These are phyloP conservation scores for Sinosuthora webbiana DNA, from an alignment of 2,113 vertebrate species.

Conservation along the genomic window DNA sequence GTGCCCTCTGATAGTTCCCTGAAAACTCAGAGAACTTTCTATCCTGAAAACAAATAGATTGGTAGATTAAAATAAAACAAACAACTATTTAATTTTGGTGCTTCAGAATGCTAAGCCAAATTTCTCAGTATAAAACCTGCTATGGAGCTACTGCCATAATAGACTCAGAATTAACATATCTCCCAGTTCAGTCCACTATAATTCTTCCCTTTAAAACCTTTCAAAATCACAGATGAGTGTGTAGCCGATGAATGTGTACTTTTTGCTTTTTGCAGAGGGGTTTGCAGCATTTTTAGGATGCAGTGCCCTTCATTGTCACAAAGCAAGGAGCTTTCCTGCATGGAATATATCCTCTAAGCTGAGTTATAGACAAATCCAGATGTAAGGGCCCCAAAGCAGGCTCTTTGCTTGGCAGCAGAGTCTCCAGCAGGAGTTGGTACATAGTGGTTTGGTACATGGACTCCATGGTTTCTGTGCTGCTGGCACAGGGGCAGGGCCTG, in stretches of 20 bases:
- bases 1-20: neutral
- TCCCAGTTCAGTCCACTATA: neutral
- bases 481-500: neutral
- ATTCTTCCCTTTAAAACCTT: neutral
- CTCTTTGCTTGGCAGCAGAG: neutral
- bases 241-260: neutral
- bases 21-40: neutral
- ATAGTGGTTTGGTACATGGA: rapidly evolving
- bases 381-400: neutral
- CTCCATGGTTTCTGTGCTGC: neutral
- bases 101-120: neutral
- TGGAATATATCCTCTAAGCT: neutral
- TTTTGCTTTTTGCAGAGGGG: neutral
- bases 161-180: neutral
- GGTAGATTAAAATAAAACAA: neutral
- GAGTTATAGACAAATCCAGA: neutral
- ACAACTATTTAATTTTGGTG: neutral
- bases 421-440: neutral
- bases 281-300: neutral
- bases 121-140: neutral
- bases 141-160: neutral
- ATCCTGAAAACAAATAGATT: neutral
- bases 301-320: neutral
- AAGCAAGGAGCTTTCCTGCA: neutral
- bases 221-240: neutral